phyloP scores from a whole-genome alignment of 2,888 invertebrate species.

The Tetheella fluctuosa region DNA sequence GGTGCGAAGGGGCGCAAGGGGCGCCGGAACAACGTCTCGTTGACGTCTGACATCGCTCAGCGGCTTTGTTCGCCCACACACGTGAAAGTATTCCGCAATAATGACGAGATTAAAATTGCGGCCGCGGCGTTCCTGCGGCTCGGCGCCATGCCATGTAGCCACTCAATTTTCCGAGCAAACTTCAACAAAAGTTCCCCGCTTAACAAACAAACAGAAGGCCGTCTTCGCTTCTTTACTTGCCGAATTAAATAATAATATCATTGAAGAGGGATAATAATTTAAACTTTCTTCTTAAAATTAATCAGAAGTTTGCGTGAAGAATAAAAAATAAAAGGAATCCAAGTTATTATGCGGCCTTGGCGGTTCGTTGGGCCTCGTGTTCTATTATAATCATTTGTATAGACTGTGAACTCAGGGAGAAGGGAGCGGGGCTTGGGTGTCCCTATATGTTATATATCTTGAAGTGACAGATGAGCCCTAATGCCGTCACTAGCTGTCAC shows the following conservation, averaged over 20 bases:
- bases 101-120: background rate
- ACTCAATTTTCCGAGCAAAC: conserved; percentile 19
- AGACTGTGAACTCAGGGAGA: background rate
- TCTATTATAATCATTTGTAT: conserved; percentile 31
- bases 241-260: conserved; percentile 45
- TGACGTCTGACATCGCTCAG: background rate
- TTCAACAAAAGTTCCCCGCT: conserved; percentile 36
- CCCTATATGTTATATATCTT: too few species aligned
- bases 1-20: background rate
- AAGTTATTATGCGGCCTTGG: conserved; percentile 29
- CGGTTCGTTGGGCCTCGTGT: conserved; percentile 9
- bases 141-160: background rate
- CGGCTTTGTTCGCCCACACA: background rate
- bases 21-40: background rate
- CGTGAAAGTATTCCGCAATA: background rate
- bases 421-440: background rate
- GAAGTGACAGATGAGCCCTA: too few species aligned
- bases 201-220: conserved; percentile 41
- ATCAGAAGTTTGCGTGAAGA: conserved; percentile 34
- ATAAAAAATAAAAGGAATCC: conserved; percentile 36
- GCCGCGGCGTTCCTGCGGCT: background rate
- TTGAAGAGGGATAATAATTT: conserved; percentile 36
- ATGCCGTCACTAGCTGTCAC: too few species aligned
- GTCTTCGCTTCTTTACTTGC: conserved; percentile 24
- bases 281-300: conserved; percentile 42